Evolutionary conservation across 2,888 invertebrate genomes (phyloP).

Genomic region (Sesamia inferens): DNA sequence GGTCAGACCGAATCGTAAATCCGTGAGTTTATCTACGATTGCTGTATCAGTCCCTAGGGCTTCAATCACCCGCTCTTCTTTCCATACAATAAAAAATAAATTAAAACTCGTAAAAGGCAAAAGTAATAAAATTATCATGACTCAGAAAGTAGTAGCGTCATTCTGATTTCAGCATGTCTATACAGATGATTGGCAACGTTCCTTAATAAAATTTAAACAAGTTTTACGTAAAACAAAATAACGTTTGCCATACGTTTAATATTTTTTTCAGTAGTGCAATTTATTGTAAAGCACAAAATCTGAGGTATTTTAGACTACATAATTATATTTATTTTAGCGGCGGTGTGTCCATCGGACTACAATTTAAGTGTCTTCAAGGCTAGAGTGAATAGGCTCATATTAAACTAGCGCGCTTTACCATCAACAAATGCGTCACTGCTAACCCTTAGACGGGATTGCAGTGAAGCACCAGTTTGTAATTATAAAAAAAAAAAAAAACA

Average conservation of each 20-base stretch:
- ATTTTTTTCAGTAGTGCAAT: too few relatives aligned
- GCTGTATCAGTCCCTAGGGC: conserved; percentile 37
- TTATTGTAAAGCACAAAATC: neutral
- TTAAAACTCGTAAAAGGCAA: conserved; percentile 44
- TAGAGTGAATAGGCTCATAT: too few relatives aligned
- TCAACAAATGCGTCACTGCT: too few relatives aligned
- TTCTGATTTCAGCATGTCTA: conserved; percentile 23
- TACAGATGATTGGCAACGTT: neutral
- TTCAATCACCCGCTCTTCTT: conserved; percentile 42
- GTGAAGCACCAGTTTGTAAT: too few relatives aligned
- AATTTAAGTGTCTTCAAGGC: too few relatives aligned
- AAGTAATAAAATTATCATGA: conserved; percentile 42
- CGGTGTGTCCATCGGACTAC: too few relatives aligned
- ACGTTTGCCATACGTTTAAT: neutral
- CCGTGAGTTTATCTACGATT: conserved; percentile 44
- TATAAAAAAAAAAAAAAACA: too few relatives aligned
- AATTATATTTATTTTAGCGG: too few relatives aligned
- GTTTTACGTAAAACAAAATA: neutral
- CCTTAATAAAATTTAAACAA: too few relatives aligned
- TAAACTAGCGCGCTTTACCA: too few relatives aligned
- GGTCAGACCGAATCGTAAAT: conserved; percentile 47
- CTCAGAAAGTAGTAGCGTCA: conserved; percentile 28
- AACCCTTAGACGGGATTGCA: too few relatives aligned
- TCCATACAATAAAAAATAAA: conserved; percentile 53
- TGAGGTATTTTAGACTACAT: neutral